Base-by-base conservation (phyloP, 2,797 vertebrate genomes). In the Cynopterus sphinx region DNA sequence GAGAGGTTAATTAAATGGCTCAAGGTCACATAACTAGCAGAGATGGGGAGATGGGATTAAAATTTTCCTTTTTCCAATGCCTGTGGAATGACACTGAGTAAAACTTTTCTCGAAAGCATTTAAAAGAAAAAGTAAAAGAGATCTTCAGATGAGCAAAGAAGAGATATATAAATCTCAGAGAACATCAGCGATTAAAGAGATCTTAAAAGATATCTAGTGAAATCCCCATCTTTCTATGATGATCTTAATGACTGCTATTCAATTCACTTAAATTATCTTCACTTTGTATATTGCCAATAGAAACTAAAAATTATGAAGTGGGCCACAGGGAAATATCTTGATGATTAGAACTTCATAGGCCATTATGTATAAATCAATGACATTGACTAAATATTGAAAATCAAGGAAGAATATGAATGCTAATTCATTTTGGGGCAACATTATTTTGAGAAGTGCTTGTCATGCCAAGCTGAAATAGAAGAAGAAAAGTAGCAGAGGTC, bases 321-420 rank as follows among this genome's bases (percentile, higher is more conserved):
- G 28, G 28, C 8, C 63, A 75, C 6, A 91, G 36, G 17, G 39
- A 88, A 91, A 57, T 41, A 73, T 73, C 41, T 59, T 49, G 75
- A 63, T 73, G 31, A n/a, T 36, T 78, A 89, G 55, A 94, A 88
- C 41, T 86, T 93, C 81, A 78, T n/a, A 90, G 59, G 22, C 19
- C n/a, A 17, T 49, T 43, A 79, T 33, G 16, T 49, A 33, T 26
- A 87, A 91, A 65, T 71, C 61, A 79, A 15, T 67, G 61, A 78
- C 43, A n/a, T 71, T 93, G 71, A 82, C 41, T 87, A 79, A 97
- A 87, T 71, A 78, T 10, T 83, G 33, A 74, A 87, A 85, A 83
- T 43, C 21, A 74, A 75, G 59, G 36, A 70, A 3, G 5, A 26
- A 41, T 77, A n/a, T 33, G 31, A 91, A 57, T 70, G 13, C 26